A percentile compares a stretch with the other conserved stretches of the same genome.
Evolutionary conservation across 2,888 invertebrate species (phyloP).

Genomic region (Agriopis leucophaearia): DNA sequence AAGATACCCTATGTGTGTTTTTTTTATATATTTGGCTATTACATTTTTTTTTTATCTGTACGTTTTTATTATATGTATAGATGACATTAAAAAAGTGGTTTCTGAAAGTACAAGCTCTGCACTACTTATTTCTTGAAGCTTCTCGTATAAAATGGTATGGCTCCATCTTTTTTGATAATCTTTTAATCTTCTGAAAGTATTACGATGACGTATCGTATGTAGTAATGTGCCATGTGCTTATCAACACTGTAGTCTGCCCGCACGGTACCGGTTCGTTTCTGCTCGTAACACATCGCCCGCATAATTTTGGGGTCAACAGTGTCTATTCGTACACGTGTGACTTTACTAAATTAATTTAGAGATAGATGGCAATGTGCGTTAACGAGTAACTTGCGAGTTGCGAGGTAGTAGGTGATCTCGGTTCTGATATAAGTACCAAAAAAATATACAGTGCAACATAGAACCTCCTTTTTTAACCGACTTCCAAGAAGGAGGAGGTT

Average conservation of each 20-base stretch:
- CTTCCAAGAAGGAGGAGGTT: no score
- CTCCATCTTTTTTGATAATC: slow-evolving; percentile 8
- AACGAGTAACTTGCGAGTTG: slow-evolving; percentile 23
- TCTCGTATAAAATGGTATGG: not conserved
- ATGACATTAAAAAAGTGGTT: not conserved
- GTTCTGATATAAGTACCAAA: slow-evolving; percentile 1
- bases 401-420: not conserved
- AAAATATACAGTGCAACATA: no score
- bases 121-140: not conserved
- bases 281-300: slow-evolving; percentile 42
- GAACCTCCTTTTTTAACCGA: no score
- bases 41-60: no score
- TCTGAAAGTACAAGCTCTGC: no score
- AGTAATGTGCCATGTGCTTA: not conserved
- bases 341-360: slow-evolving; percentile 21
- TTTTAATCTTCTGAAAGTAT: slow-evolving; percentile 10
- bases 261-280: slow-evolving; percentile 43
- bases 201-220: not conserved
- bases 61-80: no score
- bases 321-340: slow-evolving; percentile 33
- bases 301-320: slow-evolving; percentile 48
- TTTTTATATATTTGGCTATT: no score
- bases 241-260: slow-evolving; percentile 3
- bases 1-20: no score
- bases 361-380: slow-evolving; percentile 25